Base-by-base conservation (phyloP, 2,888 invertebrate species). In the Calliphora vomitoria region DNA sequence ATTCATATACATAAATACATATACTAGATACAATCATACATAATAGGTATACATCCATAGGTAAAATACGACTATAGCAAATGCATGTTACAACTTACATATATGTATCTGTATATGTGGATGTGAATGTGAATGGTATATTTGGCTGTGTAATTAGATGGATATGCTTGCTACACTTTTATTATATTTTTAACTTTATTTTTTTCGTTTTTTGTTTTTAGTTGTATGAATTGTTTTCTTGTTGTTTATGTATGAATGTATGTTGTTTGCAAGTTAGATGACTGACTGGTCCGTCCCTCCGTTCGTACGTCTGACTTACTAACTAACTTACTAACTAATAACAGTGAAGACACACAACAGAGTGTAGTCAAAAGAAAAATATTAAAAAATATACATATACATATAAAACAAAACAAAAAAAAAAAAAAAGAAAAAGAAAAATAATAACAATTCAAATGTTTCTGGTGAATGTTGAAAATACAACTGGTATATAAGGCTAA, bases 401-500 rank as follows among this genome's bases (percentile, higher is more conserved):
- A 18, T 20, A 60, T 3, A 10, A 35, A 71, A 38, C 11, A 68
- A 58, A 31, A 58, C 47, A 50, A n/a, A 62, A 25, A 69, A 69
- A 58, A 66, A 72, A 10, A n/a, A n/a, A n/a, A n/a, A n/a, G n/a
- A n/a, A 15, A 47, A 66, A 60, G 20, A 50, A 68, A 47, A 58
- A 76, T 41, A 71, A 69, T 71, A 81, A 81, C 62, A 80, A 80
- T 75, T 44, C 35, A 85, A 81, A 60, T 64, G 62, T 55, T 85
- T 90, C 88, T 90, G 89, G 90, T 90, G 90, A 90, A 91, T 91
- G 92, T 91, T 90, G 89, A 80, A 90, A 91, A 90, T 90, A 90
- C 90, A 90, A 91, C 90, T 92, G 91, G 93, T 94, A 94, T 94
- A 94, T 92, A 94, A 93, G 93, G 91, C 89, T 91, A 91, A 89